Evolutionary conservation across 2,888 invertebrate species (phyloP).

Genomic region (Adelognathus sp.): DNA sequence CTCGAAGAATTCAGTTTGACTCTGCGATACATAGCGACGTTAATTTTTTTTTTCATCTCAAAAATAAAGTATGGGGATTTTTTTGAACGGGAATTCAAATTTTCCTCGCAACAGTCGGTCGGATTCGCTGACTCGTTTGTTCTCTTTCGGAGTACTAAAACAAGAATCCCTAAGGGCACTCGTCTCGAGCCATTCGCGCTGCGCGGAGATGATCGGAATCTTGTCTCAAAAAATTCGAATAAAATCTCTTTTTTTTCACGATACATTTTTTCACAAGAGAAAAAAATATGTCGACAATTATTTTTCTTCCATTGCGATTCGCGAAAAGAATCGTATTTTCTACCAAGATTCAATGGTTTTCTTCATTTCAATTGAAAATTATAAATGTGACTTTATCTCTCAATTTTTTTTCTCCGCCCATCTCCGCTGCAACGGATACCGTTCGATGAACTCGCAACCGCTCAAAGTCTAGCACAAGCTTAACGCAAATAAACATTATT

Average conservation of each 20-base stretch:
- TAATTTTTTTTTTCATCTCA: neutral
- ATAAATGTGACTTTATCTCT: neutral
- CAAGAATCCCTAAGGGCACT: neutral
- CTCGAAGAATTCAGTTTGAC: neutral
- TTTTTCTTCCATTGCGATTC: neutral
- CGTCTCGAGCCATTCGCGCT: neutral
- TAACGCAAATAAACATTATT: constrained; percentile 62
- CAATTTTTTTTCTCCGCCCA: neutral
- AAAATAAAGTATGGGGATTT: neutral
- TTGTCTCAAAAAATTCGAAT: neutral
- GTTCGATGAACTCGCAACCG: constrained; percentile 1
- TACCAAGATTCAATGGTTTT: neutral
- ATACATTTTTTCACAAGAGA: neutral
- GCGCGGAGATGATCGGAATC: neutral
- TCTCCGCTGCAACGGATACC: neutral
- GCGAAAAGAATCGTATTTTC: neutral
- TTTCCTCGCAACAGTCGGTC: neutral
- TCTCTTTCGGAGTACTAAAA: too few relatives aligned
- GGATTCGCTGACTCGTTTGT: neutral
- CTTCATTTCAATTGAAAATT: neutral
- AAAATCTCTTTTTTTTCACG: neutral
- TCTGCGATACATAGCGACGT: neutral
- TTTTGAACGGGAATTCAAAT: neutral
- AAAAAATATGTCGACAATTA: neutral
- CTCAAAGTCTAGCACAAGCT: constrained; percentile 28